Evolutionary conservation across 1,140 invertebrate species (phyloP), one percentile per base, ranked within the genome.

Genomic region (Diachasma alloeum): DNA sequence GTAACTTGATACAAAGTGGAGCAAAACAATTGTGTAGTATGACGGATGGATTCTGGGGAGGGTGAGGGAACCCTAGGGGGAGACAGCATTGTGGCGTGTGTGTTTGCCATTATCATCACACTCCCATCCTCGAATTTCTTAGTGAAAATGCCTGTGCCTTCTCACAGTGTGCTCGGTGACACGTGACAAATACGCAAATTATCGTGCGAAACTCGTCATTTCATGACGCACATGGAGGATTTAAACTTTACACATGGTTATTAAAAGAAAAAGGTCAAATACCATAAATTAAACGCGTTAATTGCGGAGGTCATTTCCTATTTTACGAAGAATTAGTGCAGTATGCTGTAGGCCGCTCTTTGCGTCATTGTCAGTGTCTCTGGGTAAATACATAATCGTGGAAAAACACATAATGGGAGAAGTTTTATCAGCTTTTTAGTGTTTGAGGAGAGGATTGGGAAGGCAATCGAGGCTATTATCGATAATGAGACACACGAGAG

Each of bases 401-500:
- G 59, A 8, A 63, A 63, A 63, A 26, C 19, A 22, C 4, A 1
- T 69, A 19, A 22, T 71, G 44, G 0, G 31, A 5, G 15, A n/a
- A n/a, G 4, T 42, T n/a, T 44, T 48, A 26, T 39, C 68, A 53
- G 69, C 4, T 31, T 74, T 56, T 63, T 63, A 63, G 36, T 63
- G 17, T 53, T 53, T 53, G 48, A 53, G 48, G 17, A 53, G n/a
- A 53, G 36, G 36, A 48, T 31, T 17, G 24, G 19, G 37, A 13
- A 66, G 36, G 19, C 36, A 22, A 63, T 59, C 13, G 56, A 74
- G 37, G 39, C 56, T 15, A 74, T 66, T 39, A 63, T 66, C 53
- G 56, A 74, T 74, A 66, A 74, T 74, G 36, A 74, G 37, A 74
- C 26, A 66, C 15, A 26, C 22, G 48, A 71, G 39, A 72, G 53